phyloP scores from a whole-genome alignment of 1,140 invertebrate genomes.

The Thalassaphorura encarpata region DNA sequence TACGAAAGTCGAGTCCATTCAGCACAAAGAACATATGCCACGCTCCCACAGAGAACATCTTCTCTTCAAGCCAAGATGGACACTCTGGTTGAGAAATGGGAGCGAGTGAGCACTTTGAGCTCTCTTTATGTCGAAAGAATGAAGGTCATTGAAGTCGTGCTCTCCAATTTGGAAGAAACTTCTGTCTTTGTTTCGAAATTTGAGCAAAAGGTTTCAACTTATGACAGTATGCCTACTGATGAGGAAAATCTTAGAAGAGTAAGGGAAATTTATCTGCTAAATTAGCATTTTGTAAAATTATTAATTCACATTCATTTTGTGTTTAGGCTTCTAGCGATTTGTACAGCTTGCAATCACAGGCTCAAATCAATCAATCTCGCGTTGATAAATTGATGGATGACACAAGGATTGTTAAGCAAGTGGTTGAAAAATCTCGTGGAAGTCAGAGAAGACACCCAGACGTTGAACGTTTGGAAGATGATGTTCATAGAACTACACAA shows the following conservation, averaged over 20 bases:
- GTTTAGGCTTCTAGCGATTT: conserved; percentile 53
- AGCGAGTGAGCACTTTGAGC: conserved; percentile 72
- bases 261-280: conserved; percentile 26
- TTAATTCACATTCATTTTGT: conserved; percentile 35
- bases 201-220: conserved; percentile 77
- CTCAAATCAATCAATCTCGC: conserved; percentile 69
- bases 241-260: conserved; percentile 60
- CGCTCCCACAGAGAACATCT: conserved; percentile 73
- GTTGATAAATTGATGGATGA: conserved; percentile 87
- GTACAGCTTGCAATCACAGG: conserved; percentile 64
- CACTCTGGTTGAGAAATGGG: conserved; percentile 80
- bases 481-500: conserved; percentile 72
- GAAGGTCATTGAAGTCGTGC: conserved; percentile 80
- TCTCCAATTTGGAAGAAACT: conserved; percentile 81
- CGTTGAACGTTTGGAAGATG: conserved; percentile 85
- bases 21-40: conserved; percentile 69
- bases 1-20: conserved; percentile 60
- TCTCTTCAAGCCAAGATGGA: conserved; percentile 81
- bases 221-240: conserved; percentile 70
- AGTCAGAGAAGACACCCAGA: conserved; percentile 60
- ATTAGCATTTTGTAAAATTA: no score
- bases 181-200: conserved; percentile 78
- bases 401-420: conserved; percentile 67
- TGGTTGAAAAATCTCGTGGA: conserved; percentile 74
- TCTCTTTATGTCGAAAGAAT: conserved; percentile 78